A percentile compares a stretch with the other conserved stretches of the same genome.
Conservation (phyloP, 2,113 vertebrate genomes). For the Myrmecobius fasciatus region DNA sequence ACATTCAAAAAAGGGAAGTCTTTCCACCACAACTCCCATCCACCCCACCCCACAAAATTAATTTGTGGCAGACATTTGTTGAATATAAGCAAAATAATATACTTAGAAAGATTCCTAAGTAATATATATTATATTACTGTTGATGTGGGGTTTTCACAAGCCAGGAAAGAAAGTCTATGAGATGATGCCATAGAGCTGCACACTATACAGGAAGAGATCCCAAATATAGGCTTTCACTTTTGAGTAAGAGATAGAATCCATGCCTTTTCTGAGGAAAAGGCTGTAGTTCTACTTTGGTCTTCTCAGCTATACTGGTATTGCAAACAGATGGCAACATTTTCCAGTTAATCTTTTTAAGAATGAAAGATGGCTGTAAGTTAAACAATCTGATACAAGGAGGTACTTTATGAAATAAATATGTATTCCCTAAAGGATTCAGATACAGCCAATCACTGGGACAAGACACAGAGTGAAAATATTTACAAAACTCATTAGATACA, state of each 20-base stretch:
- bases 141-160: not conserved
- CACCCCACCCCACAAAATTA: not conserved
- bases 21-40: not conserved
- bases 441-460: constrained; percentile 44
- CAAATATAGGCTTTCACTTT: not conserved
- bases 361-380: not conserved
- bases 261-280: not conserved
- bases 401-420: not conserved
- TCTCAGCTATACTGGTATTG: not conserved
- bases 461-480: constrained; percentile 62
- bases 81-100: not conserved
- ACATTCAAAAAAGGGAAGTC: constrained; percentile 22
- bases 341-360: not conserved
- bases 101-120: constrained; percentile 5
- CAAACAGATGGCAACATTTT: too few relatives aligned
- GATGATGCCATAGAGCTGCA: not conserved
- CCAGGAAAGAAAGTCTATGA: not conserved
- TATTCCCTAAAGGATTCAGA: constrained; percentile 34
- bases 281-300: not conserved
- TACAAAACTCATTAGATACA: constrained; percentile 59
- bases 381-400: not conserved
- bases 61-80: not conserved
- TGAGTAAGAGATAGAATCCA: not conserved
- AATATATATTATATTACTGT: not conserved
- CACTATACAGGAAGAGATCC: not conserved